Base-by-base conservation (phyloP, 2,113 vertebrate species). In the Thermophis baileyi region DNA sequence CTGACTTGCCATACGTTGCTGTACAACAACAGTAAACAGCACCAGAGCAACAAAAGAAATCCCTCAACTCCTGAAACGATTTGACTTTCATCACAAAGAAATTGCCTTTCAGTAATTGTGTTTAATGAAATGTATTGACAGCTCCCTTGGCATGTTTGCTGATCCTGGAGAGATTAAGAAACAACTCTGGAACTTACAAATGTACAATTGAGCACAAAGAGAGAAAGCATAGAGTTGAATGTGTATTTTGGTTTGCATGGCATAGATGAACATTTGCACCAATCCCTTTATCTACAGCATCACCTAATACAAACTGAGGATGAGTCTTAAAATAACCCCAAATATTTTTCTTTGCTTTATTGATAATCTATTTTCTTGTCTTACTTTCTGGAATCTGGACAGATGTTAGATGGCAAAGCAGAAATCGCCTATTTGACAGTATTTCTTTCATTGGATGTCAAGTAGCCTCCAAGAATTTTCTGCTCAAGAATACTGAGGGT, bases 41-140 rank as follows among this genome's bases (percentile, higher is more conserved):
- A 69, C 0, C 4, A 69, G 11, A n/a, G 51, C 88, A 89, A 87
- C 0, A 40, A 92, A 46, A 91, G 74, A 81, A 81, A 81, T 44
- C n/a, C 30, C 40, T 6, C 74, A 92, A 22, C 35, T 40, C 50
- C 51, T 16, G 86, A 91, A 49, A 91, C 35, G 47, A 88, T 81
- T 11, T 27, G 40, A 12, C 86, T 22, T 20, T 54, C 86, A 60
- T 94, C 44, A 89, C 25, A 57, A 87, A 90, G 35, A 22, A 95
- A 96, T 87, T 96, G 91, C 90, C 93, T 85, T 57, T 89, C 27
- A 74, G 20, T 55, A 81, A 74, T 22, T 60, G 30, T 46, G 12
- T 55, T 40, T 46, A 54, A 94, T 90, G 47, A 87, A 49, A 81
- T 74, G 47, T 87, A 69, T 10, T 57, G 81, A 35, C 88, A 90